These are phyloP conservation scores for Trachurus trachurus DNA, from an alignment of 2,797 vertebrate species.

Conservation along the genomic window DNA sequence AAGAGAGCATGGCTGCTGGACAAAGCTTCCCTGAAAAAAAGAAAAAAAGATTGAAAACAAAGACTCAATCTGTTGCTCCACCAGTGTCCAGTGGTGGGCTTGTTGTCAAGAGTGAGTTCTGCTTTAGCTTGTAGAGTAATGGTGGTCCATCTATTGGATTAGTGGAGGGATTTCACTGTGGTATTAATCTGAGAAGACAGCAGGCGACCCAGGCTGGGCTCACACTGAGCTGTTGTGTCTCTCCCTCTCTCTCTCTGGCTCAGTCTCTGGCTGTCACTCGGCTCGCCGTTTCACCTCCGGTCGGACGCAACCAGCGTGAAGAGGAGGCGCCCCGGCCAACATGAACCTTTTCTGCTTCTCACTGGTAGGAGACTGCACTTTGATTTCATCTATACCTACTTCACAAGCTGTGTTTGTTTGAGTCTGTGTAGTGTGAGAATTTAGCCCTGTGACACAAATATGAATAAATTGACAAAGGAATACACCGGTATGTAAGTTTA, in stretches of 20 bases:
- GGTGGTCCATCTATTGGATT: slow-evolving; percentile 94
- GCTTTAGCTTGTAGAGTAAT: slow-evolving; percentile 86
- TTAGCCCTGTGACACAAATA: not conserved
- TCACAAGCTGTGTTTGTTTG: not conserved
- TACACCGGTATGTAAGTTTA: not conserved
- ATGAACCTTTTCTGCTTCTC: slow-evolving; percentile 99
- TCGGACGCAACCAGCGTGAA: slow-evolving; percentile 14
- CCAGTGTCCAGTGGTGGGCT: slow-evolving; percentile 42
- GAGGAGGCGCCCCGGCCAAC: slow-evolving; percentile 47
- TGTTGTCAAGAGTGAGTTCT: slow-evolving; percentile 65
- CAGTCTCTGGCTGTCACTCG: slow-evolving; percentile 65
- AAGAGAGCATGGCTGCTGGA: slow-evolving; percentile 28
- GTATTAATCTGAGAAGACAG: slow-evolving; percentile 92
- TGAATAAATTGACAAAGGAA: not conserved
- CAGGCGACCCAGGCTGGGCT: slow-evolving; percentile 85
- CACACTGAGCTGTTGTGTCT: slow-evolving; percentile 73
- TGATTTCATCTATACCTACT: not conserved
- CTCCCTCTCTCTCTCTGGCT: slow-evolving; percentile 61
- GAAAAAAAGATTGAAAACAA: slow-evolving; percentile 45
- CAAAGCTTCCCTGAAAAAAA: slow-evolving; percentile 1
- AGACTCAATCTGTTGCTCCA: slow-evolving; percentile 41
- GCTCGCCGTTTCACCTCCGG: slow-evolving; percentile 43
- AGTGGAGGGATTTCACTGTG: slow-evolving; percentile 93
- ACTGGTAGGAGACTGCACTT: slow-evolving; percentile 88
- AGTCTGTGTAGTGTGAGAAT: too few relatives aligned